Conservation (phyloP, 2,888 invertebrate species). For the Synanthedon andrenaeformis region DNA sequence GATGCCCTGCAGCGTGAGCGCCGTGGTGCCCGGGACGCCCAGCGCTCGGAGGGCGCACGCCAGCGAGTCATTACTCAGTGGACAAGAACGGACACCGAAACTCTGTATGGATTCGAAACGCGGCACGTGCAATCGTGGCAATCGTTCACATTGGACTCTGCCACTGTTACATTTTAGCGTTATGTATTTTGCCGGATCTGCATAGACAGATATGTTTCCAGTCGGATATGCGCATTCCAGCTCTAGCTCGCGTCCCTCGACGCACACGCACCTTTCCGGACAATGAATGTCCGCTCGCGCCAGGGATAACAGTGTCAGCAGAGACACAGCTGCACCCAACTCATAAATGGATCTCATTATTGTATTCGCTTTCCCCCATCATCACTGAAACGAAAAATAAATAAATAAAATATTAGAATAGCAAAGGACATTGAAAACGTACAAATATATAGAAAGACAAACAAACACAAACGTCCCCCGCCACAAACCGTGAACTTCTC, state of each 20-base stretch:
- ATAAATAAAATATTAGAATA: too few relatives aligned
- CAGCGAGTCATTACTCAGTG: constrained; percentile 1
- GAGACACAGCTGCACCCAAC: background rate
- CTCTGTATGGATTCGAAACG: background rate
- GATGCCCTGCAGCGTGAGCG: constrained; percentile 70
- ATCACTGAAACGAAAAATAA: background rate
- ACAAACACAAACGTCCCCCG: too few relatives aligned
- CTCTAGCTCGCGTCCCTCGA: background rate
- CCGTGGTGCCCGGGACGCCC: constrained; percentile 69
- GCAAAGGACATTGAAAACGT: too few relatives aligned
- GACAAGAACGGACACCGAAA: background rate
- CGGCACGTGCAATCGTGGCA: background rate
- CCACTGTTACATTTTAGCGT: constrained; percentile 3
- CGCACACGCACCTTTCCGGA: background rate
- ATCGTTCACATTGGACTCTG: background rate
- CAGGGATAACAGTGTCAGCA: background rate
- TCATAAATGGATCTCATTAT: background rate
- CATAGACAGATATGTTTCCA: background rate
- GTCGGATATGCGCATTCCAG: background rate
- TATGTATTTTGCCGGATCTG: background rate
- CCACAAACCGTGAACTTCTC: too few relatives aligned
- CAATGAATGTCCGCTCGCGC: background rate
- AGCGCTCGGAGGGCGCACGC: background rate
- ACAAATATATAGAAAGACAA: too few relatives aligned
- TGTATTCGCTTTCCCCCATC: background rate